Percentiles rank a stretch among this genome's conserved stretches.
phyloP scores from a whole-genome alignment of 2,113 vertebrate species.

The Triplophysa siluroides region DNA sequence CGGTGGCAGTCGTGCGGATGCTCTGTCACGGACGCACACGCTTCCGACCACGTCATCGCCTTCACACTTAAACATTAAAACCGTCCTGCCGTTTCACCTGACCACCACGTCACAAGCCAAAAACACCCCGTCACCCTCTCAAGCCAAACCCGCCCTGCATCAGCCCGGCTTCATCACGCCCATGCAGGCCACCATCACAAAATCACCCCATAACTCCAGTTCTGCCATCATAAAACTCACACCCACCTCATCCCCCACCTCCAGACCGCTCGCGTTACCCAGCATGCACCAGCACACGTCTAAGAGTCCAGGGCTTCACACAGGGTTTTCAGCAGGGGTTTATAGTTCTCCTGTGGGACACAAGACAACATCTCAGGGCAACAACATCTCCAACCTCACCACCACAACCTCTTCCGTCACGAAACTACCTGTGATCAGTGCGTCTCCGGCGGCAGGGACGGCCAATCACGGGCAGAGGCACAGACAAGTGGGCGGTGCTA shows the following conservation, averaged over 20 bases:
- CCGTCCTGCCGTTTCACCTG: slow-evolving; percentile 57
- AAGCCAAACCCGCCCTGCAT: slow-evolving; percentile 69
- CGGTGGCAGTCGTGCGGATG: slow-evolving; percentile 57
- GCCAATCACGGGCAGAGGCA: slow-evolving; percentile 67
- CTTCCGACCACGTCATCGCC: slow-evolving; percentile 67
- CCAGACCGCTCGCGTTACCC: slow-evolving; percentile 62
- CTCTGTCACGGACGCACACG: slow-evolving; percentile 63
- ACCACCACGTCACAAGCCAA: slow-evolving; percentile 54
- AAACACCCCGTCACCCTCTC: slow-evolving; percentile 39
- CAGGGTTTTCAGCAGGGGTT: slow-evolving; percentile 62
- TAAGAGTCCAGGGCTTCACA: slow-evolving; percentile 66
- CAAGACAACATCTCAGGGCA: slow-evolving; percentile 65
- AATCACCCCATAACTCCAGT: slow-evolving; percentile 75
- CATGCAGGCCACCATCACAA: slow-evolving; percentile 80
- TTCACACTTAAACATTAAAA: slow-evolving; percentile 65
- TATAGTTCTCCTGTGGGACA: slow-evolving; percentile 63
- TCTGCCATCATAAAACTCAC: slow-evolving; percentile 76
- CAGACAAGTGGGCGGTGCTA: slow-evolving; percentile 62
- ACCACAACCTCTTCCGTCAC: slow-evolving; percentile 63
- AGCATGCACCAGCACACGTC: slow-evolving; percentile 67
- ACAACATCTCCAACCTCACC: slow-evolving; percentile 67
- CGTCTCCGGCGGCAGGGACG: slow-evolving; percentile 53
- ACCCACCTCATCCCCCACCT: slow-evolving; percentile 58
- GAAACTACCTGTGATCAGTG: slow-evolving; percentile 67
- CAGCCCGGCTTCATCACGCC: slow-evolving; percentile 80